These are phyloP conservation scores for Chydorus sphaericus DNA, from an alignment of 2,888 invertebrate species.

Conservation along the genomic window DNA sequence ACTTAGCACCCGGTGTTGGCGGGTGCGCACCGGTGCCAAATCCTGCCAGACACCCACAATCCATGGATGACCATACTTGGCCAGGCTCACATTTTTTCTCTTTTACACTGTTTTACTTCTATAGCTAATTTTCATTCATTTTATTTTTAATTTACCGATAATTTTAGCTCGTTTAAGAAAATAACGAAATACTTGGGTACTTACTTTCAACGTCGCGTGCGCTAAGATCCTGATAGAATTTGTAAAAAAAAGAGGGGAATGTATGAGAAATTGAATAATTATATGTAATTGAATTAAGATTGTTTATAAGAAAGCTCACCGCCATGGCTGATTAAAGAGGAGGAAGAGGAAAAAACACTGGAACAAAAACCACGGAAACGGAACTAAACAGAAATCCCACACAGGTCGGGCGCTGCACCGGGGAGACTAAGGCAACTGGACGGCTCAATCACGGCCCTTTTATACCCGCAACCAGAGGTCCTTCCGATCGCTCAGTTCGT, in stretches of 20 bases:
- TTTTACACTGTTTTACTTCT: neutral
- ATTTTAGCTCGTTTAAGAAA: constrained; percentile 7
- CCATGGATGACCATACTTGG: neutral
- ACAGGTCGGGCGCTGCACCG: constrained; percentile 12
- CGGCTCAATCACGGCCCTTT: neutral
- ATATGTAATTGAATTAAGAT: neutral
- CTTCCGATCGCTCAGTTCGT: constrained; percentile 3
- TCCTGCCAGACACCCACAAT: neutral
- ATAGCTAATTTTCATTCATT: neutral
- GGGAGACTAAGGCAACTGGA: constrained; percentile 11
- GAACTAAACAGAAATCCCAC: no score
- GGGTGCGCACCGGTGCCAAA: constrained; percentile 3
- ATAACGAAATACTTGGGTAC: constrained; percentile 32
- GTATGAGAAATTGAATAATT: neutral
- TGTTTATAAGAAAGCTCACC: neutral
- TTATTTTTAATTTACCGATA: neutral
- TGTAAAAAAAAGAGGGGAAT: constrained; percentile 5
- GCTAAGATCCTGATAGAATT: constrained; percentile 45
- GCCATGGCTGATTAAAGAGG: neutral
- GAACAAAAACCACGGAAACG: constrained; percentile 7
- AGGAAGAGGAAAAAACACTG: constrained; percentile 1
- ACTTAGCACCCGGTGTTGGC: neutral
- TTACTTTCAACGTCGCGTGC: constrained; percentile 80
- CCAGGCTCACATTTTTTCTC: neutral
- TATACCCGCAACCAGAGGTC: constrained; percentile 12